Conservation (phyloP, 2,888 invertebrate species). For the Maniola hyperantus region DNA sequence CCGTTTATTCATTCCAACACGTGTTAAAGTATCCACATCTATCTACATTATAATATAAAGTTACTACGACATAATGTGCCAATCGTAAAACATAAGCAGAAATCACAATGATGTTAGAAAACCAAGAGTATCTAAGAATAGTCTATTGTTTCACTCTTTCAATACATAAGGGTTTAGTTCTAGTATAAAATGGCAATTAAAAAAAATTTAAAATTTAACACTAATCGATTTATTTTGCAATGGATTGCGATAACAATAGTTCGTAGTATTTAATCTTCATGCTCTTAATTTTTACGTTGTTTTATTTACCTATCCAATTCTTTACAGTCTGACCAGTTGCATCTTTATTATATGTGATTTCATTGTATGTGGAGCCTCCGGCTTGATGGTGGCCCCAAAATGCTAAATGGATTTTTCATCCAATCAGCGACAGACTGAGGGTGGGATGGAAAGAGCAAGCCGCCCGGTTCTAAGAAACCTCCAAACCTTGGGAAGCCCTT, state of each 20-base stretch:
- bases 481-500: too few species aligned
- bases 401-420: too few species aligned
- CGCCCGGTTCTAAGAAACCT: too few species aligned
- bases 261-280: not conserved
- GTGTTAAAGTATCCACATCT: not conserved
- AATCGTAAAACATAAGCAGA: constrained; percentile 1
- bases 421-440: too few species aligned
- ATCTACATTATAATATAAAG: not conserved
- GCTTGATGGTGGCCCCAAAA: too few species aligned
- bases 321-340: too few species aligned
- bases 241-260: not conserved
- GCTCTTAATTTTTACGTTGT: not conserved
- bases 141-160: constrained; percentile 13
- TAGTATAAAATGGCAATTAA: not conserved
- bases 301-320: not conserved
- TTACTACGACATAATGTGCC: not conserved
- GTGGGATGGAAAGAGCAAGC: too few species aligned
- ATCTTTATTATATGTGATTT: too few species aligned
- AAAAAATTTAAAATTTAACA: constrained; percentile 7
- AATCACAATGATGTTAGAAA: constrained; percentile 8
- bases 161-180: not conserved
- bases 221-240: constrained; percentile 5
- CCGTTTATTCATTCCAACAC: not conserved
- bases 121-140: constrained; percentile 8
- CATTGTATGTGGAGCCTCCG: too few species aligned